Percentiles rank a stretch among this genome's conserved stretches.
phyloP scores from a whole-genome alignment of 2,113 vertebrate species.

The Indri indri region DNA sequence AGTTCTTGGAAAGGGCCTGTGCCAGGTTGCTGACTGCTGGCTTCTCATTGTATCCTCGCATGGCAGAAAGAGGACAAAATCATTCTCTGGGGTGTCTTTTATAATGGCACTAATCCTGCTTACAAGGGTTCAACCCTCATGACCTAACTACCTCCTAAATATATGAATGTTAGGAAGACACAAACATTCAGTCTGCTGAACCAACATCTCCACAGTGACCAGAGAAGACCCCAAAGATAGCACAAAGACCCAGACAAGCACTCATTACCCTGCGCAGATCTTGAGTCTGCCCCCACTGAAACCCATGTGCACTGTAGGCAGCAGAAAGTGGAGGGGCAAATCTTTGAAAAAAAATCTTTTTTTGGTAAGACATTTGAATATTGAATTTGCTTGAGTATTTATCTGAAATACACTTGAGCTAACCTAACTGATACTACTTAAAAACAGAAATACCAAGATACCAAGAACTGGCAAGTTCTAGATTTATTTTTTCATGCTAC shows the following conservation, averaged over 20 bases:
- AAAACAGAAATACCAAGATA: neutral
- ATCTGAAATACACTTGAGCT: neutral
- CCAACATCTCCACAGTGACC: neutral
- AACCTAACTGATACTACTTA: neutral
- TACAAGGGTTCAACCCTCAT: neutral
- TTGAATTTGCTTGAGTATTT: slow-evolving; percentile 22
- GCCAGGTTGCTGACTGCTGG: neutral
- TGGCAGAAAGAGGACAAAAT: neutral
- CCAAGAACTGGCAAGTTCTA: neutral
- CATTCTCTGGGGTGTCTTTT: neutral
- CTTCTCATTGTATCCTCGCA: neutral
- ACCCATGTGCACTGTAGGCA: neutral
- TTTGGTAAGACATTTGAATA: neutral
- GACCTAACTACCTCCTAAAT: neutral
- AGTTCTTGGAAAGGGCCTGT: neutral
- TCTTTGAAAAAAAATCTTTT: neutral
- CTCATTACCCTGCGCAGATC: accelerated
- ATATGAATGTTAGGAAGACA: neutral
- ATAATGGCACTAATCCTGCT: neutral
- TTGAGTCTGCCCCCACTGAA: neutral
- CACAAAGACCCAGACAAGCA: neutral
- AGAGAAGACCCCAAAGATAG: neutral
- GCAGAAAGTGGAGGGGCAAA: neutral
- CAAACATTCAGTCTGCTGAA: neutral
- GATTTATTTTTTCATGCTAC: neutral